phyloP scores from a whole-genome alignment of 2,797 vertebrate species.

The Borostomias antarcticus region DNA sequence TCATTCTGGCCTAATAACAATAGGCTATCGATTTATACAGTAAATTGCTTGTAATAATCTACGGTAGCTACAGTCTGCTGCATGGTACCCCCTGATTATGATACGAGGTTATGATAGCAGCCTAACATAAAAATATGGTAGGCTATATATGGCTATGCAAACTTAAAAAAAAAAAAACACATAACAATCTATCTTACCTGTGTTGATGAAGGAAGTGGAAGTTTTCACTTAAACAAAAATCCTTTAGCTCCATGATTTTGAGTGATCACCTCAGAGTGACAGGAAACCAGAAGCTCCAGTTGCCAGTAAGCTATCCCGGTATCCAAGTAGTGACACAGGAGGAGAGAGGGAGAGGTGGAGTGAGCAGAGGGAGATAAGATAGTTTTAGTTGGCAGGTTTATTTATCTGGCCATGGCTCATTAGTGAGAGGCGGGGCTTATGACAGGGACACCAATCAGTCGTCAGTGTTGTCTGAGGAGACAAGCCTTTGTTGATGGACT shows the following conservation, averaged over 20 bases:
- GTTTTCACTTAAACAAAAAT: constrained; percentile 49
- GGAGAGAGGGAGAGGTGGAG: neutral
- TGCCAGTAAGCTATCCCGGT: neutral
- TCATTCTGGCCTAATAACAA: no score
- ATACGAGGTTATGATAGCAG: no score
- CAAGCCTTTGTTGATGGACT: constrained; percentile 12
- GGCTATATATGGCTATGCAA: neutral
- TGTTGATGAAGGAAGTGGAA: constrained; percentile 50
- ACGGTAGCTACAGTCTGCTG: no score
- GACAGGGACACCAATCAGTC: constrained; percentile 54
- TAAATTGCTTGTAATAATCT: neutral
- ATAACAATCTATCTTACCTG: constrained; percentile 29
- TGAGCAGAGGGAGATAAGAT: constrained; percentile 6
- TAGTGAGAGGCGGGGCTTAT: constrained; percentile 44
- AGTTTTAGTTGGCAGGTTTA: constrained; percentile 38
- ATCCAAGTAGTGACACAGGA: neutral
- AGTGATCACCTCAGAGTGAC: neutral
- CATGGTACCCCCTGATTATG: no score
- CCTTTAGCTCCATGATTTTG: constrained; percentile 46
- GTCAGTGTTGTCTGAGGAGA: constrained; percentile 49
- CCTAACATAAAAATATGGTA: neutral
- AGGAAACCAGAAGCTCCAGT: neutral
- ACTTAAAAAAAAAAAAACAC: neutral
- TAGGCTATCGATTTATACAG: no score
- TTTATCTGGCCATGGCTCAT: constrained; percentile 56